Base-by-base conservation (phyloP, 2,797 vertebrate species). In the Urophycis tenuis region DNA sequence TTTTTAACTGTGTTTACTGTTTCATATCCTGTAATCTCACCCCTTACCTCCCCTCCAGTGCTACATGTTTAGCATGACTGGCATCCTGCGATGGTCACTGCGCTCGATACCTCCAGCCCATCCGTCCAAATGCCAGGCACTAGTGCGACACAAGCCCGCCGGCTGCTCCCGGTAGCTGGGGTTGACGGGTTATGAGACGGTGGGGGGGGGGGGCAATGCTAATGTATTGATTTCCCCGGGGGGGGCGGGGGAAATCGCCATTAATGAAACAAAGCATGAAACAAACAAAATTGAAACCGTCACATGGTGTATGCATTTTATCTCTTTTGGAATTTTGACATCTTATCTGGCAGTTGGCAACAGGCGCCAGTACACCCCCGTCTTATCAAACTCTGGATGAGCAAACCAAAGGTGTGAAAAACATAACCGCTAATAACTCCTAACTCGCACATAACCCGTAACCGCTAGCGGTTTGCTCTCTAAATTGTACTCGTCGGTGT, bases 61-160 rank as follows among this genome's bases (percentile, higher is more conserved):
- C 30, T 31, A 53, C 29, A 25, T 64, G n/a, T 82, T 85, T 76
- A 81, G 84, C 82, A 76, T 77, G 79, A 85, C 53, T 80, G 78
- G 77, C 79, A 74, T 80, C 60, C 79, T 14, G 75, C 41, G 74
- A 77, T 15, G 19, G n/a, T n/a, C 74, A 76, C 75, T 81, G 77
- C 75, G 1, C 69, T 78, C 76, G 25, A 0, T 64, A 64, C 53
- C 53, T 25, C 53, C 53, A 64, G 53, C 53, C 53, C 19, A 19
- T 53, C 53, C 53, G 6, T 11, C 53, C 22, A 25, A 22, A 22
- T 25, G 53, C 22, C 53, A 64, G 53, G 29, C 12, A 72, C 81
- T 82, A 81, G 78, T 34, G 25, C 87, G 87, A 87, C 83, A 64
- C 53, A 25, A 64, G 8, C 22, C 53, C 53, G n/a, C 53, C 7